A percentile compares a stretch with the other conserved stretches of the same genome.
phyloP scores from a whole-genome alignment of 1,140 invertebrate species.

The Drosophila ercepeae region DNA sequence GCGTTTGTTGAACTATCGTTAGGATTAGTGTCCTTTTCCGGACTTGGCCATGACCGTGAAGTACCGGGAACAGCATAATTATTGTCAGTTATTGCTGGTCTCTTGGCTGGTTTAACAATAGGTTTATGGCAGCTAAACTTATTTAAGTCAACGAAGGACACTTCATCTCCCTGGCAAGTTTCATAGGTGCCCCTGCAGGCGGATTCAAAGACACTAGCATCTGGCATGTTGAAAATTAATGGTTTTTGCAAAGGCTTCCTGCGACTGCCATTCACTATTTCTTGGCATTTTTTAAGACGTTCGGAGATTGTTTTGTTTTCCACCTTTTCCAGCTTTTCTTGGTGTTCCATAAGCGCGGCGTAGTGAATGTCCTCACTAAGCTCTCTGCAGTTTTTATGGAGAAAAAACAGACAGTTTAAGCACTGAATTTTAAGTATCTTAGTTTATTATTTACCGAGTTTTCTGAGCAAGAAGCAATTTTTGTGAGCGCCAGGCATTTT shows the following conservation, averaged over 20 bases:
- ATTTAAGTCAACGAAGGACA: background rate
- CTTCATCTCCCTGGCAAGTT: conserved; percentile 47
- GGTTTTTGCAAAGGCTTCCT: background rate
- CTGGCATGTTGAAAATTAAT: background rate
- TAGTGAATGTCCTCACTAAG: background rate
- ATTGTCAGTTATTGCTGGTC: background rate
- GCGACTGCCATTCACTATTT: conserved; percentile 13
- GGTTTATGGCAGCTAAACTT: background rate
- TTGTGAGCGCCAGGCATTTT: conserved; percentile 59
- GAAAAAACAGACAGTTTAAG: background rate
- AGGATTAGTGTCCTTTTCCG: background rate
- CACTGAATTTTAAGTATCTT: background rate
- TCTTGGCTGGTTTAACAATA: background rate
- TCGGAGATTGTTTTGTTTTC: background rate
- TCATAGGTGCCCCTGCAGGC: conserved; percentile 50
- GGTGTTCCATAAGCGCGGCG: conserved; percentile 34
- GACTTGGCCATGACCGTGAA: background rate
- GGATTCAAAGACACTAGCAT: conserved; percentile 18
- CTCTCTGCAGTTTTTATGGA: background rate
- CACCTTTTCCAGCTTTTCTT: conserved; percentile 6
- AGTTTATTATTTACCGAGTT: conserved; percentile 21
- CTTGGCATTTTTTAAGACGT: conserved; percentile 33
- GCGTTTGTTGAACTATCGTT: background rate
- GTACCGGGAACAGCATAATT: background rate
- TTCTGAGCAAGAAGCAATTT: conserved; percentile 40